Evolutionary conservation across 2,797 vertebrate genomes (phyloP).

Genomic region (Danio jaintianensis): DNA sequence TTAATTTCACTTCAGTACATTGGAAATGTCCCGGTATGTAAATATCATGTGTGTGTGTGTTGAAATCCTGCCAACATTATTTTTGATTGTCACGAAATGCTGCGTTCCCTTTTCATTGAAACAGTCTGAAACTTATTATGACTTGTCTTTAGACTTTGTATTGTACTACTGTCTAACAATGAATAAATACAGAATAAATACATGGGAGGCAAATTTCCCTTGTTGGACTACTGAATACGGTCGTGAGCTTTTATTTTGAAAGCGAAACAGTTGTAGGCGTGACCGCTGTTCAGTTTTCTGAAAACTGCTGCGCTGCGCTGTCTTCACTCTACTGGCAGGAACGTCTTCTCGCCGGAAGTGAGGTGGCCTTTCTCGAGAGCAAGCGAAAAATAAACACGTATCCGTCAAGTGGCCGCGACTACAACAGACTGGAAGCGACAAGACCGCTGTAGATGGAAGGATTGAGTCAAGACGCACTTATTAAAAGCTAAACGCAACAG

Average conservation of each 20-base stretch:
- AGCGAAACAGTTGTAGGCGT: neutral
- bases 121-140: neutral
- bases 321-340: constrained; percentile 48
- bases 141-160: no score
- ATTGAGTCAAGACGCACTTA: neutral
- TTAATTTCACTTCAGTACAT: neutral
- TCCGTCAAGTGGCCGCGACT: neutral
- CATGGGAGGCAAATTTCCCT: neutral
- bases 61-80: neutral
- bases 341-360: constrained; percentile 83
- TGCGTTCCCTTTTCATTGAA: no score
- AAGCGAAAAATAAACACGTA: constrained; percentile 86
- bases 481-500: neutral
- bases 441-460: constrained; percentile 40
- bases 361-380: constrained; percentile 82
- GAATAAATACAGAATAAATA: no score
- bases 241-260: constrained; percentile 37
- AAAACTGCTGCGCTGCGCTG: constrained; percentile 19
- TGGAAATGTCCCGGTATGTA: neutral
- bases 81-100: neutral
- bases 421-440: neutral
- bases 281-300: neutral
- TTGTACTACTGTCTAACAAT: no score
- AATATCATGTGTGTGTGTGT: neutral
- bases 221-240: no score